These are phyloP conservation scores for Mesocentrotus franciscanus DNA, from an alignment of 53 echinoderm and acorn worm species.

Conservation along the genomic window DNA sequence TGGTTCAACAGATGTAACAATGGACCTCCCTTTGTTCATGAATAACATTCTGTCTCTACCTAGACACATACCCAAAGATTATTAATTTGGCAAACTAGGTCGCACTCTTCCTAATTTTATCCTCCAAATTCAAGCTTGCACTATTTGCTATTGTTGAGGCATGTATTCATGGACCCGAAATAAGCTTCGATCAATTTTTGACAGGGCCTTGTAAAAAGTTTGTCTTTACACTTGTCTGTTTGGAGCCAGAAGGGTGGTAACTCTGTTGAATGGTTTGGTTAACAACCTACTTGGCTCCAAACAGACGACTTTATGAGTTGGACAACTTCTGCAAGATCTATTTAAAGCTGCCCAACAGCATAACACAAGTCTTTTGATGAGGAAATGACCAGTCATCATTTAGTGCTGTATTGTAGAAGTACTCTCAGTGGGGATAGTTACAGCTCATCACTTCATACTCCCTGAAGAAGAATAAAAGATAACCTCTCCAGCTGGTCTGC, in stretches of 20 bases:
- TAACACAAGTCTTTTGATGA: not conserved
- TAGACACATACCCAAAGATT: not conserved
- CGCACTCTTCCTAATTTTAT: not conserved
- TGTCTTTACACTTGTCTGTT: not conserved
- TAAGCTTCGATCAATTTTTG: not conserved
- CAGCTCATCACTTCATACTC: not conserved
- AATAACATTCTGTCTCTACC: not conserved
- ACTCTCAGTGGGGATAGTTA: not conserved
- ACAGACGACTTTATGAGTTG: too few species aligned
- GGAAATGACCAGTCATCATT: not conserved
- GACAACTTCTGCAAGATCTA: too few species aligned
- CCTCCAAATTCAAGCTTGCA: not conserved
- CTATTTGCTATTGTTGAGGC: not conserved
- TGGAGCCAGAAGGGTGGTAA: too few species aligned
- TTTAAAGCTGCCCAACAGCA: not conserved
- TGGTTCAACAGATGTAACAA: not conserved
- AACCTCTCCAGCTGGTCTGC: constrained; percentile 1
- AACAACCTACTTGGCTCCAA: too few species aligned
- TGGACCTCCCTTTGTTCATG: not conserved
- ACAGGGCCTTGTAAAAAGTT: not conserved
- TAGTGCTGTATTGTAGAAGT: not conserved
- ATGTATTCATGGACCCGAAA: not conserved
- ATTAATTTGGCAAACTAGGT: not conserved
- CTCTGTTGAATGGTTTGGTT: too few species aligned
- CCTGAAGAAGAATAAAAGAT: not conserved